These are phyloP conservation scores for Chelonus formosanus DNA, from an alignment of 2,888 invertebrate genomes.

Conservation along the genomic window DNA sequence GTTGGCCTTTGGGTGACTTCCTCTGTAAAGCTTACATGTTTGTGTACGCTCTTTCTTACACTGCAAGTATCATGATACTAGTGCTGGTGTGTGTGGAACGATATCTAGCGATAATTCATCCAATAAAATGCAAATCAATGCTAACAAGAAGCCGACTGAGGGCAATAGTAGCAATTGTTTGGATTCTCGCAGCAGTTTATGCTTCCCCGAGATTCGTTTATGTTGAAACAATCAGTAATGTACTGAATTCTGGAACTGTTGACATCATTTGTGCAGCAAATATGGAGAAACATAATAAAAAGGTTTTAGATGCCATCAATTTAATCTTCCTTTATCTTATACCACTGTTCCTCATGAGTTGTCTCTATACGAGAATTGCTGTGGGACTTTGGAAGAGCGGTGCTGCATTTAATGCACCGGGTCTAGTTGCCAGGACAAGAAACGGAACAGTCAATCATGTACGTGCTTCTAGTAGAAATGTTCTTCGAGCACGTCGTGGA, in stretches of 20 bases:
- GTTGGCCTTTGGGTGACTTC: constrained; percentile 85
- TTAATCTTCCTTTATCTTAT: constrained; percentile 84
- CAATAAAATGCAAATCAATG: constrained; percentile 84
- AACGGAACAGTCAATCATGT: constrained; percentile 67
- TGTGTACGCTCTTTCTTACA: constrained; percentile 87
- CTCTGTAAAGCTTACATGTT: constrained; percentile 93
- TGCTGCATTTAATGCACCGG: constrained; percentile 47
- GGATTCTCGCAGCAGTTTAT: constrained; percentile 84
- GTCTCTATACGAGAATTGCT: constrained; percentile 80
- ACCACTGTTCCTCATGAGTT: constrained; percentile 78
- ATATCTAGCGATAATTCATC: constrained; percentile 87
- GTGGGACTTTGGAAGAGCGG: constrained; percentile 82
- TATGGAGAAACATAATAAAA: constrained; percentile 80
- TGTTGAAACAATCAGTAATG: constrained; percentile 78
- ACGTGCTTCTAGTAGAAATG: constrained; percentile 78
- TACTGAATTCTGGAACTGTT: constrained; percentile 69
- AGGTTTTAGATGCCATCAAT: constrained; percentile 81
- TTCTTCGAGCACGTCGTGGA: constrained; percentile 80
- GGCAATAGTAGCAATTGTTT: constrained; percentile 81
- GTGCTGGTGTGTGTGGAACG: constrained; percentile 88
- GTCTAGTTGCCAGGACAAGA: constrained; percentile 44
- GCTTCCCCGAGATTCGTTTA: constrained; percentile 86
- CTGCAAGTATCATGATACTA: constrained; percentile 88
- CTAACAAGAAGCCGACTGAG: constrained; percentile 79
- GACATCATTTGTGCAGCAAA: constrained; percentile 81